These are phyloP conservation scores for Drusus annulatus DNA, from an alignment of 1,140 invertebrate species.

Conservation along the genomic window DNA sequence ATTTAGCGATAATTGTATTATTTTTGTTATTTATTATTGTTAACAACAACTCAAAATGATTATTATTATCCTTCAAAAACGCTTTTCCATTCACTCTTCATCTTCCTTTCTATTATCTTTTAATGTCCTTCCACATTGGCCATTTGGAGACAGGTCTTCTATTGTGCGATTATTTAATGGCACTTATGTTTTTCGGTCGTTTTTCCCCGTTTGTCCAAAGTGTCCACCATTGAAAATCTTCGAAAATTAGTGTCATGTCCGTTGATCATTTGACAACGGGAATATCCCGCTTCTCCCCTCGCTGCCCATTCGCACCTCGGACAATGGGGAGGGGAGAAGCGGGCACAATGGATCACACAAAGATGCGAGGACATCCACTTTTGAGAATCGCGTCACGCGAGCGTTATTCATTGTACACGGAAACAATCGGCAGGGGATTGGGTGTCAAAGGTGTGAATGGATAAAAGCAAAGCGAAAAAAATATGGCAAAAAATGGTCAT, in stretches of 20 bases:
- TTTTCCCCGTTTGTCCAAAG: too few relatives aligned
- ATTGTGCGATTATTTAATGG: too few relatives aligned
- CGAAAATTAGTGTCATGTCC: constrained; percentile 6
- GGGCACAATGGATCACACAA: constrained; percentile 10
- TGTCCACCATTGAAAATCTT: not conserved
- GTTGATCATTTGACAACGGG: not conserved
- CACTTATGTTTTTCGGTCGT: too few relatives aligned
- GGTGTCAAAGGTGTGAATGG: constrained; percentile 10
- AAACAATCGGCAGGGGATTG: constrained; percentile 22
- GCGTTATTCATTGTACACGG: constrained; percentile 2
- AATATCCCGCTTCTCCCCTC: not conserved
- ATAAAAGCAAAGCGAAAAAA: not conserved
- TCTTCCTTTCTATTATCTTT: too few relatives aligned
- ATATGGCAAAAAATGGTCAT: too few relatives aligned
- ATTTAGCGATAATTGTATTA: too few relatives aligned
- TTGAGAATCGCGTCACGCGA: not conserved
- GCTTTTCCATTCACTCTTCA: too few relatives aligned
- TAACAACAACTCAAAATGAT: too few relatives aligned
- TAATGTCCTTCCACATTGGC: too few relatives aligned
- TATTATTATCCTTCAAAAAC: too few relatives aligned
- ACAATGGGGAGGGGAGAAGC: not conserved
- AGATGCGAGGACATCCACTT: constrained; percentile 17
- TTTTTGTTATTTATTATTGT: too few relatives aligned
- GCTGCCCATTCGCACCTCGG: not conserved
- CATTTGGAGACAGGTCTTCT: too few relatives aligned